These are phyloP conservation scores for Harlomillsia oculata DNA, from an alignment of 1,140 invertebrate genomes.

Conservation along the genomic window DNA sequence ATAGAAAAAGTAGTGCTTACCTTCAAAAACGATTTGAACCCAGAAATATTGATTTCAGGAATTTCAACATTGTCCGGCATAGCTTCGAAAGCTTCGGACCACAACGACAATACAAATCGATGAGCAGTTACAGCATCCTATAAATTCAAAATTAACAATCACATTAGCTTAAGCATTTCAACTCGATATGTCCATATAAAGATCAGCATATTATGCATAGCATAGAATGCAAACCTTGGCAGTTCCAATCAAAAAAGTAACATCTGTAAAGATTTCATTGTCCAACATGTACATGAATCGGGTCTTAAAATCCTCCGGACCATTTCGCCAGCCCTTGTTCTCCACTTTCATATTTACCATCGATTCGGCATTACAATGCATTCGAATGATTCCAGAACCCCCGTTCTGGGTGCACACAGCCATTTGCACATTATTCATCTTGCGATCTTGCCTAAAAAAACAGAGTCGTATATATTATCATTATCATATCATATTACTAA, in stretches of 20 bases:
- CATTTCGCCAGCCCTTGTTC: slow-evolving; percentile 2
- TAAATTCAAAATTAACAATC: background rate
- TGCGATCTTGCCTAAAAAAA: too few relatives aligned
- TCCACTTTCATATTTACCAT: too few relatives aligned
- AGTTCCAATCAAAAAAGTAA: slow-evolving; percentile 17
- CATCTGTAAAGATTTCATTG: slow-evolving; percentile 16
- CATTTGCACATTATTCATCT: too few relatives aligned
- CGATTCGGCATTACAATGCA: too few relatives aligned
- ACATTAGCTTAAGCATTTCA: background rate
- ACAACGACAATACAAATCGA: slow-evolving; percentile 12
- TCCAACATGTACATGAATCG: slow-evolving; percentile 16
- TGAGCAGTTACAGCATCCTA: slow-evolving; percentile 12
- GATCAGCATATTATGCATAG: background rate
- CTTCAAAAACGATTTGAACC: slow-evolving; percentile 17
- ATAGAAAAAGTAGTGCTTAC: background rate
- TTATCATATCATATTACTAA: too few relatives aligned
- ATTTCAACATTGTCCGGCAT: slow-evolving; percentile 25
- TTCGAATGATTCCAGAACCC: too few relatives aligned
- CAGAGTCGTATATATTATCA: too few relatives aligned
- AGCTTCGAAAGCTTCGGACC: slow-evolving; percentile 18
- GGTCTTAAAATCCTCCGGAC: background rate
- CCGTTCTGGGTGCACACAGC: too few relatives aligned
- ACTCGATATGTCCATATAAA: background rate
- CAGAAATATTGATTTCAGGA: slow-evolving; percentile 21
- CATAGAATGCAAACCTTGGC: slow-evolving; percentile 15